Base-by-base conservation (phyloP, 2,113 vertebrate species). In the Mormyrus iriodes region DNA sequence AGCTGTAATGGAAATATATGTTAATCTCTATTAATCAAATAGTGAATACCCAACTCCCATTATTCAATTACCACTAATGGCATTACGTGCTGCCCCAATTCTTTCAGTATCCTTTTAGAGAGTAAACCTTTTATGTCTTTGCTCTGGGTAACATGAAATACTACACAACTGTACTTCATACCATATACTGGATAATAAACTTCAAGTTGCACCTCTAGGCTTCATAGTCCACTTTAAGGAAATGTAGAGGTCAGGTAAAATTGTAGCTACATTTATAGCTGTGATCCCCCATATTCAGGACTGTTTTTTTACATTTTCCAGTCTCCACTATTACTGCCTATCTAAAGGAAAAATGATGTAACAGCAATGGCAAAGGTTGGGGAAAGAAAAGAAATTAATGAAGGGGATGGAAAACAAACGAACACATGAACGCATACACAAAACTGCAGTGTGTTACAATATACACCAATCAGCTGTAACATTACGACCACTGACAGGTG, bases 1-100 rank as follows among this genome's bases (percentile, higher is more conserved):
- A 86, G 84, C n/a, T 86, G 48, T 86, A 86, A 86, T 86, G 84
- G 46, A 51, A 86, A 53, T 86, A 49, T 53, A 53, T 86, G 21
- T 86, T 51, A 86, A 86, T 86, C 24, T 86, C 49, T 53, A 49
- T 49, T 86, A 86, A 86, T 86, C 24, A 51, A 31, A 86, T 53
- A 53, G 53, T 86, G 49, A 86, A 86, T 53, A 86, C 84, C 31
- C 84, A 51, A 13, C 84, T 86, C 48, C 82, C 46, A 53, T 86
- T 51, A 86, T 86, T 86, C 49, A 31, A 17, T 52, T 35, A 31
- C 24, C 24, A 10, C 49, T 86, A 49, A 86, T 31, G 46, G n/a
- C 49, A 51, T 51, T 13, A 49, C 31, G 48, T 51, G 27, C 84
- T 27, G 15, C 13, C 49, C 5, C 17, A 19, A 44, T 46, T 27